Percentiles rank a stretch among this genome's conserved stretches.
phyloP scores from a whole-genome alignment of 2,113 vertebrate species.

The Struthidea cinerea region DNA sequence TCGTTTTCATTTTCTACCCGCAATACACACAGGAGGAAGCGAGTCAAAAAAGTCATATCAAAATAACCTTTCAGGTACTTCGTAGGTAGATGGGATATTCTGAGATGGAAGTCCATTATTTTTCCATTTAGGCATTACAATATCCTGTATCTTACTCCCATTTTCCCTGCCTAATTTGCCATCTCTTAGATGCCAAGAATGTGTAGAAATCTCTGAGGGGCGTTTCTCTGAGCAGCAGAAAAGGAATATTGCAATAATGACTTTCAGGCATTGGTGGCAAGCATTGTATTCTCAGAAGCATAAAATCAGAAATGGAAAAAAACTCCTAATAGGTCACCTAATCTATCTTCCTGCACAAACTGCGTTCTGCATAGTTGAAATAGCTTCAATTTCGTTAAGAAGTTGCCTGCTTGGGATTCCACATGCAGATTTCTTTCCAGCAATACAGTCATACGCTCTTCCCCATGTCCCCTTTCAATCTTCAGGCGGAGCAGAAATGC shows the following conservation, averaged over 20 bases:
- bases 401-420: constrained; percentile 21
- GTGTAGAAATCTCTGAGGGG: constrained; percentile 33
- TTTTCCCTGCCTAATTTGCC: constrained; percentile 61
- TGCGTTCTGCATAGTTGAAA: constrained; percentile 3
- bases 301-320: constrained; percentile 51
- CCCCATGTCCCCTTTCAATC: neutral
- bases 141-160: constrained; percentile 51
- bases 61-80: constrained; percentile 23
- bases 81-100: neutral
- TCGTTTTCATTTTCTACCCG: neutral
- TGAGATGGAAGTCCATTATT: constrained; percentile 42
- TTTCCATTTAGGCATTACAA: constrained; percentile 50
- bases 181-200: constrained; percentile 37
- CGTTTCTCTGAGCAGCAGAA: constrained; percentile 41
- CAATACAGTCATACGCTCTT: neutral
- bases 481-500: neutral
- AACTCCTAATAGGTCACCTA: constrained; percentile 43
- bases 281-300: constrained; percentile 55
- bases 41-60: neutral
- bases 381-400: neutral
- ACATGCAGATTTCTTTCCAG: neutral
- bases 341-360: constrained; percentile 36
- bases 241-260: constrained; percentile 56
- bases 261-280: constrained; percentile 55
- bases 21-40: neutral